Percentiles rank a stretch among this genome's conserved stretches.
phyloP scores from a whole-genome alignment of 2,797 vertebrate genomes.

The Zalophus californianus region DNA sequence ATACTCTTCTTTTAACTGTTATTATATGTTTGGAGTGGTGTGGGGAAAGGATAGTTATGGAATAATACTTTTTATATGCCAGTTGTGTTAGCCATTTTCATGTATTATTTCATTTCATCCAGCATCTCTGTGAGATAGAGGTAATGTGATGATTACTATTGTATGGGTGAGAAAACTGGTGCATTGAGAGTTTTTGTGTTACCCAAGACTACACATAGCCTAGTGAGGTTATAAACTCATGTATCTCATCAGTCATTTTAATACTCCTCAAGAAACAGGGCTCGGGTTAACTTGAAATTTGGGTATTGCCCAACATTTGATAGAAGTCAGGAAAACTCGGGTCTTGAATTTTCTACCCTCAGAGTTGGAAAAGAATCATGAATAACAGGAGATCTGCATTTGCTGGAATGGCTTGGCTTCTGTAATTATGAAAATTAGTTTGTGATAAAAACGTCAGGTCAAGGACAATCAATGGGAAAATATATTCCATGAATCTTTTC shows the following conservation, averaged over 20 bases:
- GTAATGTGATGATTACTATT: neutral
- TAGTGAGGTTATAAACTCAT: neutral
- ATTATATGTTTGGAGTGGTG: neutral
- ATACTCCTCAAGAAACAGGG: neutral
- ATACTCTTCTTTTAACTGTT: neutral
- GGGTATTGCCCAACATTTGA: neutral
- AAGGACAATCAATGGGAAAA: neutral
- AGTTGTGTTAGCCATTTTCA: neutral
- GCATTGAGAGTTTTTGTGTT: neutral
- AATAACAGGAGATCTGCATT: neutral
- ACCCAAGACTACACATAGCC: neutral
- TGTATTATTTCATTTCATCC: neutral
- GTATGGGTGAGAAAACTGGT: neutral
- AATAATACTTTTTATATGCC: neutral
- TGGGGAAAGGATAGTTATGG: neutral
- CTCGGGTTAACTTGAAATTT: neutral
- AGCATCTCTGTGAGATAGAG: neutral
- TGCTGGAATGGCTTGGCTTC: neutral
- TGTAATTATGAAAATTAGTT: neutral
- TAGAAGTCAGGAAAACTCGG: neutral
- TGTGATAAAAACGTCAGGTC: neutral
- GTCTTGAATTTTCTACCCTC: neutral
- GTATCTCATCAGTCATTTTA: neutral
- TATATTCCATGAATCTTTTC: neutral
- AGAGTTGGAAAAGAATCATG: neutral